phyloP scores from a whole-genome alignment of 2,888 invertebrate species.

The Drosophila nr. fundita region DNA sequence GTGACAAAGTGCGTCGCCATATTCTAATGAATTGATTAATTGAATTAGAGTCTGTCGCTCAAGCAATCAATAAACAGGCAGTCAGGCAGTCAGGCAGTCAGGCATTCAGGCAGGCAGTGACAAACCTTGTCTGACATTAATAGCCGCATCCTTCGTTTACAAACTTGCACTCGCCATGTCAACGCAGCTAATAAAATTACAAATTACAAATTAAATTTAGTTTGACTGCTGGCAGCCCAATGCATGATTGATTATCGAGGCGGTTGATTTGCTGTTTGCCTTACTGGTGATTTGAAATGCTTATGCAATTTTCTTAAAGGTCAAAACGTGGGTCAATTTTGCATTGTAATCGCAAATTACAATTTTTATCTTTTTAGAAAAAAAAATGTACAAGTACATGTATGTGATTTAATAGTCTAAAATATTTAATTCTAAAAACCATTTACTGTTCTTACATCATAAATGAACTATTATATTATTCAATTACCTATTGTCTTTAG shows the following conservation, averaged over 20 bases:
- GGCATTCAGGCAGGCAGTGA: neutral
- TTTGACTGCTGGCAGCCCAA: conserved; percentile 45
- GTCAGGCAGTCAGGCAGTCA: conserved; percentile 5
- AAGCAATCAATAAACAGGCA: conserved; percentile 36
- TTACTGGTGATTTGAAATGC: conserved; percentile 41
- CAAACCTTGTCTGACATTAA: conserved; percentile 43
- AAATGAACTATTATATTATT: neutral
- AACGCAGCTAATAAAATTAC: conserved; percentile 67
- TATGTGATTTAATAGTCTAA: neutral
- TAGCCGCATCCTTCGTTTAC: conserved; percentile 30
- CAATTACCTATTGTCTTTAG: neutral
- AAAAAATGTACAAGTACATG: neutral
- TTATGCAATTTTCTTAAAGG: conserved; percentile 7
- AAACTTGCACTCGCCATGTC: conserved; percentile 44
- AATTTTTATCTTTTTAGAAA: neutral
- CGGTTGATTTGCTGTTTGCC: conserved; percentile 9
- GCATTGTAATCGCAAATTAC: neutral
- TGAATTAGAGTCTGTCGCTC: conserved; percentile 54
- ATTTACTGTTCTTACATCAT: neutral
- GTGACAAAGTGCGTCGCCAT: conserved; percentile 34
- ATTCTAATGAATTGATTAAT: conserved; percentile 77
- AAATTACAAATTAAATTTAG: conserved; percentile 71
- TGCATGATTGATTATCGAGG: conserved; percentile 69
- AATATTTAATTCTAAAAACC: neutral
- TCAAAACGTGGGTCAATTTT: neutral